These are phyloP conservation scores for Nomada hirtipes DNA, from an alignment of 2,888 invertebrate species.

Conservation along the genomic window DNA sequence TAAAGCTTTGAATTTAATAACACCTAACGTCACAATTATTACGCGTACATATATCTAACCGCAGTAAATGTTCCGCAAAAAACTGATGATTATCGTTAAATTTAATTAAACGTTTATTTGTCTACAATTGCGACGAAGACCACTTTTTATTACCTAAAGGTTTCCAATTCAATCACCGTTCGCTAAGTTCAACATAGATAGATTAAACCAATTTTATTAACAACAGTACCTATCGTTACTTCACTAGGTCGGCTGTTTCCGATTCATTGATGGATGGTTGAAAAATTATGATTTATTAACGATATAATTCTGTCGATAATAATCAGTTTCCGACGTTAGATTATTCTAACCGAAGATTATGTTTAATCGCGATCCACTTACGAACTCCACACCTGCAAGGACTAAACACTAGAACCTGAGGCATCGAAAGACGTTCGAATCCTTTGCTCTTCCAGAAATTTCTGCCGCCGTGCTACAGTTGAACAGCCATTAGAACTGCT, in stretches of 20 bases:
- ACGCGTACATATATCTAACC: neutral
- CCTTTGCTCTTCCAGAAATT: neutral
- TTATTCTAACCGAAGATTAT: no score
- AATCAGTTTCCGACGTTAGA: no score
- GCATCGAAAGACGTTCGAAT: neutral
- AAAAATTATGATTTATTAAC: no score
- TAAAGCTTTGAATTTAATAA: conserved; percentile 27
- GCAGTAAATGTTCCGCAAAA: conserved; percentile 5
- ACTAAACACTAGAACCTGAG: neutral
- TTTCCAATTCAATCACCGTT: conserved; percentile 1
- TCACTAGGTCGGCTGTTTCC: no score
- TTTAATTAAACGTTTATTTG: conserved; percentile 22
- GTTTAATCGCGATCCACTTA: no score
- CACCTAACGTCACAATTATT: conserved; percentile 14
- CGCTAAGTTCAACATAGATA: no score
- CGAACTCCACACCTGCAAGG: no score
- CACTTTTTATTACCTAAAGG: neutral
- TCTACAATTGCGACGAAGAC: neutral
- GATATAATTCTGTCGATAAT: no score
- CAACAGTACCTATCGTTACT: no score
- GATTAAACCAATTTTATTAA: no score
- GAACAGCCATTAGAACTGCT: neutral
- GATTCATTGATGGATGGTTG: no score
- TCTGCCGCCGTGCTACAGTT: neutral
- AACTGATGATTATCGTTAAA: neutral